Evolutionary conservation across 2,888 invertebrate genomes (phyloP), one percentile per base, ranked within the genome.

Genomic region (Agonopterix arenella): DNA sequence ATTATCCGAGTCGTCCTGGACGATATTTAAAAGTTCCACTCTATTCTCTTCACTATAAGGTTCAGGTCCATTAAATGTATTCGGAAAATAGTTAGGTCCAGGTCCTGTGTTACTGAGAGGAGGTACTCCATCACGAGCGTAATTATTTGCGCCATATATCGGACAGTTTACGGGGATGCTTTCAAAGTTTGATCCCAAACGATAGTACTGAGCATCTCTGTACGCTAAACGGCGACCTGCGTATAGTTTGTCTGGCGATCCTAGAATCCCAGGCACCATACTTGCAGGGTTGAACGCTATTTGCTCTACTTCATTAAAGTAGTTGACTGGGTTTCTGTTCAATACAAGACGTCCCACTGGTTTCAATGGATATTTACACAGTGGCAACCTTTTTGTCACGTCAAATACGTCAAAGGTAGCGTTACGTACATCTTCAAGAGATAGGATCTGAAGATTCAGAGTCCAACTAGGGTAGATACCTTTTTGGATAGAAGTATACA

Each of bases 121-220:
- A 88, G 94, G 93, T 9, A 90, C 86, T 0, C 98, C 98, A 75
- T 98, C 98, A 37, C 98, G 92, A 76, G 97, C 96, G 70, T 95
- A 97, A 69, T 96, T 94, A 55, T 88, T 81, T 47, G 81, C 85
- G 36, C 88, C 74, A 5, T 90, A n/a, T 5, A 28, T 28, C 0
- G 98, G 98, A 76, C 97, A 97, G 80, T 98, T 99, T 28, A 98
- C 97, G 0, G 97, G 96, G 42, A 99, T 90, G 71, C 96, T 97
- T 56, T 94, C 90, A 73, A 94, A 95, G 85, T 99, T 99, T 5
- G 94, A 90, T 8, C 98, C 98, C 63, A 99, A 81, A 94, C 98
- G 11, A 91, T 92, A 77, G 50, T 76, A 64, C 66, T 98, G 98
- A 0, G 98, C 96, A 76, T 98, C 98, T 2, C 93, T 92, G 71